These are phyloP conservation scores for Drosophila mimica DNA, from an alignment of 2,888 invertebrate species.

Conservation along the genomic window DNA sequence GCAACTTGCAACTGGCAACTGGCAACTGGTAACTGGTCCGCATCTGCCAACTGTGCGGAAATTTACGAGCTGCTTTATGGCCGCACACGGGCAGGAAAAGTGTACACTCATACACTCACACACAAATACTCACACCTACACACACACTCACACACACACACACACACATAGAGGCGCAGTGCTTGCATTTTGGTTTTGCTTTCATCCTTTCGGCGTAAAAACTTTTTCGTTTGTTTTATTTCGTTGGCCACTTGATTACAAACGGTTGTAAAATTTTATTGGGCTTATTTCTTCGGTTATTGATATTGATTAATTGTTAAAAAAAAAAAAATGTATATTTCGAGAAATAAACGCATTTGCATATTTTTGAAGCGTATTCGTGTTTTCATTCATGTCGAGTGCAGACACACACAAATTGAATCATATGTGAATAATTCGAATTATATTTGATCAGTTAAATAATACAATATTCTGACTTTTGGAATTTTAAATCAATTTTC, in stretches of 20 bases:
- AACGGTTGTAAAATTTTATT: slow-evolving; percentile 55
- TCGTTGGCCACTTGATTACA: slow-evolving; percentile 47
- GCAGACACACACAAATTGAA: neutral
- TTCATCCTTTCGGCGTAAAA: slow-evolving; percentile 36
- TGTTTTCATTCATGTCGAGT: neutral
- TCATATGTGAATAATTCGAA: neutral
- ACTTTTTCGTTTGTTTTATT: slow-evolving; percentile 28
- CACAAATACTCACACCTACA: neutral
- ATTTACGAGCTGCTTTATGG: slow-evolving; percentile 77
- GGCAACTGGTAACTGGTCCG: slow-evolving; percentile 30
- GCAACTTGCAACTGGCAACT: slow-evolving; percentile 22
- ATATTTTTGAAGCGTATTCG: neutral
- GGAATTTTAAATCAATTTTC: neutral
- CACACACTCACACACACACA: neutral
- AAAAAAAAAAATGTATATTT: slow-evolving; percentile 30
- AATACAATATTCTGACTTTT: neutral
- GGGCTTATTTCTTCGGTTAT: slow-evolving; percentile 45
- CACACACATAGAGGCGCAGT: neutral
- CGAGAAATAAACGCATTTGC: slow-evolving; percentile 8
- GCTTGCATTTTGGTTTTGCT: slow-evolving; percentile 29
- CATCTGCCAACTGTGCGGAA: slow-evolving; percentile 56
- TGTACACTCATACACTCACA: slow-evolving; percentile 13
- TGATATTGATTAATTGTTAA: slow-evolving; percentile 60
- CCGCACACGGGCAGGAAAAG: slow-evolving; percentile 52
- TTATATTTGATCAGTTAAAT: neutral